Evolutionary conservation across 2,888 invertebrate species (phyloP), one percentile per base, ranked within the genome.

Genomic region (Clusia tigrina): DNA sequence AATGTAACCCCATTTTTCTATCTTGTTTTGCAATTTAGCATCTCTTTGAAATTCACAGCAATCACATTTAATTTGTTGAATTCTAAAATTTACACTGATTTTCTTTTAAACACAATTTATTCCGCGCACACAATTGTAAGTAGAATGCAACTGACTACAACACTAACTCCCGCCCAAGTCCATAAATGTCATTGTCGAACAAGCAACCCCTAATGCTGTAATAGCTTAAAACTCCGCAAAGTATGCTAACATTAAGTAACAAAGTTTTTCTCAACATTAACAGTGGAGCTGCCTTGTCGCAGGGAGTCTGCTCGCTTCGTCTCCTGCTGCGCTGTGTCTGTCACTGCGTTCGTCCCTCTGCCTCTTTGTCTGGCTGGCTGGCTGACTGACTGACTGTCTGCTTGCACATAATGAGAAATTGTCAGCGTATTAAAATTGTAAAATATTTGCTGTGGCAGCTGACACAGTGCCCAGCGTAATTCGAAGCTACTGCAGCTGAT

Each of bases 401-500:
- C 69, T 70, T 65, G 64, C 73, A 12, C 32, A 12, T 74, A 74
- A 76, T 74, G 74, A 74, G 74, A 74, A 76, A 74, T 74, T 74
- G 76, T 74, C 76, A 71, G 74, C 74, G 69, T 68, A 74, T 76
- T 74, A 74, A 52, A 52, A 74, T 74, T 76, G 70, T 71, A 53
- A 74, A 74, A 76, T 72, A 71, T 67, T 68, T 63, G 71, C 32
- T 65, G 65, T 69, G 73, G 70, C 74, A 73, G 74, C 75, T 74
- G 74, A 72, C 24, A n/a, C 9, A 15, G 24, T 1, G 10, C 15
- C 53, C 32, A 32, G 6, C 12, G 32, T 32, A 32, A 32, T 32
- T 32, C 12, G 12, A 32, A 32, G 32, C 32, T 32, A 9, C 32
- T 32, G 12, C 32, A 32, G 12, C 6, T 32, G 32, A 32, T 32